Conservation (phyloP, 2,797 vertebrate genomes). For the Platyrinchus mystaceus region DNA sequence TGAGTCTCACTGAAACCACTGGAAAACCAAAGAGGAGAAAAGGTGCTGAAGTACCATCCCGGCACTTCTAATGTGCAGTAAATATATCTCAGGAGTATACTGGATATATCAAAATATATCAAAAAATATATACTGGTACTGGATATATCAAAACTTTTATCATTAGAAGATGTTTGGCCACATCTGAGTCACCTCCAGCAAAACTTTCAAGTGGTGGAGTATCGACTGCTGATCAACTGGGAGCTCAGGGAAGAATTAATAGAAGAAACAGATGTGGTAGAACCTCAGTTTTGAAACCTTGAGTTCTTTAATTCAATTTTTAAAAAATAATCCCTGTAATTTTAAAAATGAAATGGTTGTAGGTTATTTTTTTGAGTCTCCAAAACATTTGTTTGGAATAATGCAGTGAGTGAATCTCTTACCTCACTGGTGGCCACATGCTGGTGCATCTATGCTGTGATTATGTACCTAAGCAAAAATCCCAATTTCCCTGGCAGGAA, state of each 20-base stretch:
- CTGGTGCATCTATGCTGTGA: background rate
- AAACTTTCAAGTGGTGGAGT: background rate
- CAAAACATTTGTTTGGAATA: background rate
- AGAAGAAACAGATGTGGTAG: background rate
- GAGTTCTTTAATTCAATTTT: background rate
- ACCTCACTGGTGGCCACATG: background rate
- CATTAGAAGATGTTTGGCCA: background rate
- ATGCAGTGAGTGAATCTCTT: background rate
- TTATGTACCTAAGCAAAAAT: background rate
- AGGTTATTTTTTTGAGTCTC: background rate
- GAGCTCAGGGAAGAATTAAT: background rate
- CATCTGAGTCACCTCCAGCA: background rate
- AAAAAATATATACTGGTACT: too few relatives aligned
- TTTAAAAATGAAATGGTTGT: background rate
- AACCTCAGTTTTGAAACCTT: background rate
- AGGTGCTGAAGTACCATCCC: background rate
- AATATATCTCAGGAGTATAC: background rate
- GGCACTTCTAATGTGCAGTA: background rate
- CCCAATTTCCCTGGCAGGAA: background rate
- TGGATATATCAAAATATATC: too few relatives aligned
- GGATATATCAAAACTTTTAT: background rate
- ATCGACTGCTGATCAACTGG: background rate
- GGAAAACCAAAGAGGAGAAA: background rate
- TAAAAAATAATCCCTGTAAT: too few relatives aligned
- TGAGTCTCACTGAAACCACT: background rate